phyloP scores from a whole-genome alignment of 1,140 invertebrate genomes.

The Halyomorpha halys region DNA sequence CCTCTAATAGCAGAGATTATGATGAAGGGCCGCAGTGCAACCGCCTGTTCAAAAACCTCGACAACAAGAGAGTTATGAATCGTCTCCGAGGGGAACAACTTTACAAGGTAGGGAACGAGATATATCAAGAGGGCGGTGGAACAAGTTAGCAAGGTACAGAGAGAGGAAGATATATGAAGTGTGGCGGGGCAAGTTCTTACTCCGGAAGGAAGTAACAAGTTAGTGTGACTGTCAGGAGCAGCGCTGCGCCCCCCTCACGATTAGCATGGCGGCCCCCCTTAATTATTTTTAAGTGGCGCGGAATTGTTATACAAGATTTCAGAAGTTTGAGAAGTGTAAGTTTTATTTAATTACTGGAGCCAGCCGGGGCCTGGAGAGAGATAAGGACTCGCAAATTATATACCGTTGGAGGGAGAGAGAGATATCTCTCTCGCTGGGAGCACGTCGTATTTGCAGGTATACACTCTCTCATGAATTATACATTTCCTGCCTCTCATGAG shows the following conservation, averaged over 20 bases:
- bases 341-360: slow-evolving; percentile 24
- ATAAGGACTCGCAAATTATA: background rate
- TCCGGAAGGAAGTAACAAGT: slow-evolving; percentile 1
- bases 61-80: too few species aligned
- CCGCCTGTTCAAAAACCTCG: too few species aligned
- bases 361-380: background rate
- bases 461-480: background rate
- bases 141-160: background rate
- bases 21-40: too few species aligned
- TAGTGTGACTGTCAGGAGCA: background rate
- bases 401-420: background rate
- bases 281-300: slow-evolving; percentile 27
- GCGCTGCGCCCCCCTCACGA: background rate
- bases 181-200: background rate
- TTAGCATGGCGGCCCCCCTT: background rate
- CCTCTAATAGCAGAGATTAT: too few species aligned
- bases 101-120: background rate
- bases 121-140: background rate
- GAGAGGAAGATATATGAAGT: background rate
- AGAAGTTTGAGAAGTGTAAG: slow-evolving; percentile 12
- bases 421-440: background rate
- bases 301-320: slow-evolving; percentile 26
- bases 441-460: background rate
- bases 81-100: too few species aligned
- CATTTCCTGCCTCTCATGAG: background rate